A percentile compares a stretch with the other conserved stretches of the same genome.
Evolutionary conservation across 2,113 vertebrate species (phyloP).

Genomic region (Eudyptes chrysolophus): DNA sequence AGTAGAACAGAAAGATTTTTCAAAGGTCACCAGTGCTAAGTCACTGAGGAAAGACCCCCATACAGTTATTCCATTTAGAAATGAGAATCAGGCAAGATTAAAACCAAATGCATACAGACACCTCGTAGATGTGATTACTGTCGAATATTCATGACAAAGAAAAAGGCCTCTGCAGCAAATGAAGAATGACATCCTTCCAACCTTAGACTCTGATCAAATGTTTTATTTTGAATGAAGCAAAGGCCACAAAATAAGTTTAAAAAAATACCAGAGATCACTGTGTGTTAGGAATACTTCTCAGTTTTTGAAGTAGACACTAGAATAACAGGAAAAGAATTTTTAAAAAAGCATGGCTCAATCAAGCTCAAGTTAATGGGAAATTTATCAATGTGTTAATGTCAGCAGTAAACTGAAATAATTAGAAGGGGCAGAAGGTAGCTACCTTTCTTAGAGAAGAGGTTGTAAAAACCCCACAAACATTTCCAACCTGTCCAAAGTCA

Average conservation of each 20-base stretch:
- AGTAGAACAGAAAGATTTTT: background rate
- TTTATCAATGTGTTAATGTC: background rate
- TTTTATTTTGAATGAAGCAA: background rate
- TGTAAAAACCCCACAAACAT: background rate
- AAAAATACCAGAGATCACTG: background rate
- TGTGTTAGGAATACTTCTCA: background rate
- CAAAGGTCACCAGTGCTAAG: background rate
- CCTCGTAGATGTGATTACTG: background rate
- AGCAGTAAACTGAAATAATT: background rate
- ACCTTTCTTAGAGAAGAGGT: background rate
- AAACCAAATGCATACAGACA: background rate
- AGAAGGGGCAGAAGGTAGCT: background rate
- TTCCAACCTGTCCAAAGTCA: background rate
- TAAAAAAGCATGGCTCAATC: background rate
- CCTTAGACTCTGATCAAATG: background rate
- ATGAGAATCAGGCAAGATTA: background rate
- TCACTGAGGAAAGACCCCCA: background rate
- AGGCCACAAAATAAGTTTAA: background rate
- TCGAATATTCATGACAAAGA: background rate
- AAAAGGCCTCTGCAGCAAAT: background rate
- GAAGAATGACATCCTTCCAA: background rate
- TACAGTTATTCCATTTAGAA: background rate
- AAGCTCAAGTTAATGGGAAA: background rate
- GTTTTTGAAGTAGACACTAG: background rate
- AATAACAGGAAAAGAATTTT: background rate